These are phyloP conservation scores for Rhamphomyia laevipes DNA, from an alignment of 2,888 invertebrate species.

Conservation along the genomic window DNA sequence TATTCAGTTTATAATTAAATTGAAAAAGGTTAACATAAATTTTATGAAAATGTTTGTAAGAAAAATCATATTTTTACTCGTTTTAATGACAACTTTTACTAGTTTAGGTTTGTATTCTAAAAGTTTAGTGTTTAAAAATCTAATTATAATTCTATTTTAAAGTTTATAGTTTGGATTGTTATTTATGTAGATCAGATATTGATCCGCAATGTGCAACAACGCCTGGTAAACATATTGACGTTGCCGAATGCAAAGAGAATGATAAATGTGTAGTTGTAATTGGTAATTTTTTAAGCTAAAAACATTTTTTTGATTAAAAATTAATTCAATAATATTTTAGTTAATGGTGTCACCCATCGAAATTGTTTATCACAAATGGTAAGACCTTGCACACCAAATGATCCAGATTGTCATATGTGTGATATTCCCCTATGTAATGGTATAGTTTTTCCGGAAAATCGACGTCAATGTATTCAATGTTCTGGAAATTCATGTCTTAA, in stretches of 20 bases:
- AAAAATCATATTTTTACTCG: too few species aligned
- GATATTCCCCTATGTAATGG: conserved; percentile 26
- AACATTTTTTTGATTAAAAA: neutral
- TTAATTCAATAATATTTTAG: conserved; percentile 6
- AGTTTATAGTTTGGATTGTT: conserved; percentile 22
- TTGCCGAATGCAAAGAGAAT: conserved; percentile 21
- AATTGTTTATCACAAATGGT: conserved; percentile 20
- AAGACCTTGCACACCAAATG: conserved; percentile 13
- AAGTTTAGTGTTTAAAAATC: too few species aligned
- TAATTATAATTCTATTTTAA: neutral
- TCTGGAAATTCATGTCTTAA: conserved; percentile 23
- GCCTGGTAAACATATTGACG: conserved; percentile 27
- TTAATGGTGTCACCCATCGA: conserved; percentile 25
- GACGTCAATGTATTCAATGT: conserved; percentile 28
- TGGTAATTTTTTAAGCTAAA: conserved; percentile 9
- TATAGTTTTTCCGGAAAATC: conserved; percentile 23
- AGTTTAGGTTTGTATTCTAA: too few species aligned
- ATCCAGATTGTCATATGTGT: conserved; percentile 26
- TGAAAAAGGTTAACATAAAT: too few species aligned
- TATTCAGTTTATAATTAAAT: too few species aligned
- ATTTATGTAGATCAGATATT: conserved; percentile 24
- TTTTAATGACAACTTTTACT: too few species aligned
- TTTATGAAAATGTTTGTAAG: too few species aligned
- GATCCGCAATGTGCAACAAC: conserved; percentile 26
- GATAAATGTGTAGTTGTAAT: conserved; percentile 26